Base-by-base conservation (phyloP, 2,888 invertebrate species). In the Neria commutata region DNA sequence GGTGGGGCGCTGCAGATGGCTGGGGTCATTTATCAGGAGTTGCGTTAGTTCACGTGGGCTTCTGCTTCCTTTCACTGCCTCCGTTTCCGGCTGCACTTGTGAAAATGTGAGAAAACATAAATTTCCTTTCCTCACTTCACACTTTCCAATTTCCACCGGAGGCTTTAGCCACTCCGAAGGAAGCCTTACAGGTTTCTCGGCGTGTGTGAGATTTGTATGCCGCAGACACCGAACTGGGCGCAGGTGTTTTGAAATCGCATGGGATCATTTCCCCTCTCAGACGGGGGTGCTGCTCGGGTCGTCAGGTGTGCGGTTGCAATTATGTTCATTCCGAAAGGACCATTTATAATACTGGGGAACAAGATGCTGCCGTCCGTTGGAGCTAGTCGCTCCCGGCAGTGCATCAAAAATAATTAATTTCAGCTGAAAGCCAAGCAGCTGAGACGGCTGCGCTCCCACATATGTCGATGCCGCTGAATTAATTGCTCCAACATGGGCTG, bases 121-220 rank as follows among this genome's bases (percentile, higher is more conserved):
- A 42, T 42, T 42, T 19, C 42, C 42, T 42, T 42, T 42, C 21
- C 42, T 19, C 42, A 42, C 42, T 19, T 42, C 42, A 42, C 42
- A 42, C 42, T 19, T 42, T 19, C 42, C 42, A 42, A 19, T 37
- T 37, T 10, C 37, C 8, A 37, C 37, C n/a, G n/a, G n/a, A n/a
- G n/a, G n/a, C n/a, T 14, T 37, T 37, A 37, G 37, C n/a, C 37
- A n/a, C 8, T 10, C 3, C n/a, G 37, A 37, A n/a, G 4, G 37
- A 11, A 37, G n/a, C n/a, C n/a, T 37, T 14, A n/a, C n/a, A 14
- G n/a, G n/a, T 37, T 37, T 37, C 3, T 5, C 42, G 19, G 29
- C 11, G 29, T 29, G 29, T 29, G 29, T 29, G 29, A 8, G 29
- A n/a, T 29, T 6, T 29, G 29, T 14, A 17, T 42, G 4, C 42